A percentile compares a stretch with the other conserved stretches of the same genome.
phyloP scores from a whole-genome alignment of 2,113 vertebrate species.

The Aix galericulata region DNA sequence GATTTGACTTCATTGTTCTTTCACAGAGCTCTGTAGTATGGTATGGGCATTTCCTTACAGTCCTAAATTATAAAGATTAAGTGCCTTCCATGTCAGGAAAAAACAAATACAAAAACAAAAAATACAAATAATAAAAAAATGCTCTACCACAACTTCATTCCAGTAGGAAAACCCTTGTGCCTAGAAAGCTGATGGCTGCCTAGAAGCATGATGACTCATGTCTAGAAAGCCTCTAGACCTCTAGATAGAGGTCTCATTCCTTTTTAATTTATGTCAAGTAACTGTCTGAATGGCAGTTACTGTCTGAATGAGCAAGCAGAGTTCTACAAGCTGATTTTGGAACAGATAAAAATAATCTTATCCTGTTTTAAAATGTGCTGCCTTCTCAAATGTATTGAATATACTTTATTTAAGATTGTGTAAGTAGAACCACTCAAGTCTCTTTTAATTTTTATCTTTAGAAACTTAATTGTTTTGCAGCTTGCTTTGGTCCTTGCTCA shows the following conservation, averaged over 20 bases:
- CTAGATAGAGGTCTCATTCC: not conserved
- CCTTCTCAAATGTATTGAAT: not conserved
- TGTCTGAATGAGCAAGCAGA: not conserved
- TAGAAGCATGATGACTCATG: not conserved
- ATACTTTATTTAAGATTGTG: not conserved
- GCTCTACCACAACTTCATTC: not conserved
- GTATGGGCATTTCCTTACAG: not conserved
- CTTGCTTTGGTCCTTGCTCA: not conserved
- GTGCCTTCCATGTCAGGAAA: not conserved
- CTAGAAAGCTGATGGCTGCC: not conserved
- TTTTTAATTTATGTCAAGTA: not conserved
- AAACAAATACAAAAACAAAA: not conserved
- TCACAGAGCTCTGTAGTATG: not conserved
- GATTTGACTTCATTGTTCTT: not conserved
- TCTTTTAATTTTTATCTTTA: not conserved
- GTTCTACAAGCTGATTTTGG: not conserved
- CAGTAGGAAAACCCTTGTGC: fast-evolving
- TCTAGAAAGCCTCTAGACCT: not conserved
- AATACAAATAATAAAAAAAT: not conserved
- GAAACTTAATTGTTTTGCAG: not conserved
- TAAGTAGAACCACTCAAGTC: not conserved
- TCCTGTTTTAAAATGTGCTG: not conserved
- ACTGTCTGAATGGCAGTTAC: not conserved
- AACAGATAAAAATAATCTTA: not conserved
- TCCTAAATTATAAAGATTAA: not conserved